Percentiles rank a stretch among this genome's conserved stretches.
Evolutionary conservation across 1,140 invertebrate genomes (phyloP).

Genomic region (Plodia interpunctella): DNA sequence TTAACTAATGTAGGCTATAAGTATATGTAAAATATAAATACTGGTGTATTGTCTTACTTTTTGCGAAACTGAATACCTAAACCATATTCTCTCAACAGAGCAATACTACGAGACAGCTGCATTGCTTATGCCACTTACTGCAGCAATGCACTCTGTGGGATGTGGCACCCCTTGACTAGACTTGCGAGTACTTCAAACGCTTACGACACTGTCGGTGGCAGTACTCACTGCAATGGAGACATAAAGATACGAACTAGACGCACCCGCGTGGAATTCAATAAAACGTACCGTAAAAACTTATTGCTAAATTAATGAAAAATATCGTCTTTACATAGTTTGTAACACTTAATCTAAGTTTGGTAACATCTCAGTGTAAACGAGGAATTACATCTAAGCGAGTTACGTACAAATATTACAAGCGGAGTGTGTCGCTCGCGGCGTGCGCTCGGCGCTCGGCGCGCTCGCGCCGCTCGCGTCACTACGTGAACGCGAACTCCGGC

Average conservation of each 20-base stretch:
- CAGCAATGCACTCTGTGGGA: too few relatives aligned
- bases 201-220: background rate
- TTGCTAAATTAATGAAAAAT: constrained; percentile 22
- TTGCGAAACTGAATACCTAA: background rate
- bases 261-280: background rate
- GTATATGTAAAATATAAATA: background rate
- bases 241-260: background rate
- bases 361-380: constrained; percentile 30
- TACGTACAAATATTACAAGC: constrained; percentile 53
- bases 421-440: constrained; percentile 26
- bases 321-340: constrained; percentile 43
- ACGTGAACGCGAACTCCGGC: constrained; percentile 60
- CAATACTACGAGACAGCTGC: too few relatives aligned
- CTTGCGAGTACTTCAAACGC: too few relatives aligned
- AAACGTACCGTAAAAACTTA: background rate
- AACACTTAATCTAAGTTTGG: constrained; percentile 49
- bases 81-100: background rate
- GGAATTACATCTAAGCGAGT: constrained; percentile 17
- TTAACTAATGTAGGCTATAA: background rate
- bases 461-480: constrained; percentile 28
- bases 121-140: too few relatives aligned
- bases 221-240: background rate
- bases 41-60: constrained; percentile 4
- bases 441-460: constrained; percentile 8
- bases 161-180: too few relatives aligned